Conservation (phyloP, 1,140 invertebrate genomes). For the Drosophila seguyi region DNA sequence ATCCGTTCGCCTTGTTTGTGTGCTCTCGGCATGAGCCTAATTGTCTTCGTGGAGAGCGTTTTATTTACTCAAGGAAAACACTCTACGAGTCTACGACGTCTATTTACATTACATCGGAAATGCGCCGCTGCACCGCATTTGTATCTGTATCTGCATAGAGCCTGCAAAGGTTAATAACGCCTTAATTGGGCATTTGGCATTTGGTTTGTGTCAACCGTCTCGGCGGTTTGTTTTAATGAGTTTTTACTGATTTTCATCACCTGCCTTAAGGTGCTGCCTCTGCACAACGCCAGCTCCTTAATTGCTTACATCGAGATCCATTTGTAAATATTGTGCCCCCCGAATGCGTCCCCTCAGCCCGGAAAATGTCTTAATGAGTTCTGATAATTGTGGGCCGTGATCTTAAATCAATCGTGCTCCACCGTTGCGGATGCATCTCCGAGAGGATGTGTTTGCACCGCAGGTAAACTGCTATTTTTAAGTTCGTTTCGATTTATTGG, state of each 20-base stretch:
- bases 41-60: slow-evolving; percentile 63
- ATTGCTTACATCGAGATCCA: slow-evolving; percentile 59
- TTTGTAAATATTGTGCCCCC: slow-evolving; percentile 66
- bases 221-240: slow-evolving; percentile 74
- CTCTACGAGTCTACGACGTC: slow-evolving; percentile 3
- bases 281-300: slow-evolving; percentile 55
- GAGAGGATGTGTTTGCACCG: slow-evolving; percentile 31
- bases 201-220: slow-evolving; percentile 75
- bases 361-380: slow-evolving; percentile 76
- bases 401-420: slow-evolving; percentile 55
- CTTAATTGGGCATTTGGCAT: slow-evolving; percentile 73
- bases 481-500: slow-evolving; percentile 68
- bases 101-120: slow-evolving; percentile 59
- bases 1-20: slow-evolving; percentile 45
- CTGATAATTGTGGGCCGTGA: slow-evolving; percentile 43
- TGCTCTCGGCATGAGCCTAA: slow-evolving; percentile 64
- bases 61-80: slow-evolving; percentile 71
- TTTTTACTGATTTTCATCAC: slow-evolving; percentile 77
- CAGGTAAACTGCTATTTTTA: slow-evolving; percentile 47
- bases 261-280: slow-evolving; percentile 13
- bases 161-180: slow-evolving; percentile 42
- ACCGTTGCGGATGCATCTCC: slow-evolving; percentile 36
- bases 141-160: slow-evolving; percentile 28
- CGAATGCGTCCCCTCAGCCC: slow-evolving; percentile 4
- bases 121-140: slow-evolving; percentile 36